A percentile compares a stretch with the other conserved stretches of the same genome.
Evolutionary conservation across 2,113 vertebrate genomes (phyloP).

Genomic region (Oxyruncus cristatus): DNA sequence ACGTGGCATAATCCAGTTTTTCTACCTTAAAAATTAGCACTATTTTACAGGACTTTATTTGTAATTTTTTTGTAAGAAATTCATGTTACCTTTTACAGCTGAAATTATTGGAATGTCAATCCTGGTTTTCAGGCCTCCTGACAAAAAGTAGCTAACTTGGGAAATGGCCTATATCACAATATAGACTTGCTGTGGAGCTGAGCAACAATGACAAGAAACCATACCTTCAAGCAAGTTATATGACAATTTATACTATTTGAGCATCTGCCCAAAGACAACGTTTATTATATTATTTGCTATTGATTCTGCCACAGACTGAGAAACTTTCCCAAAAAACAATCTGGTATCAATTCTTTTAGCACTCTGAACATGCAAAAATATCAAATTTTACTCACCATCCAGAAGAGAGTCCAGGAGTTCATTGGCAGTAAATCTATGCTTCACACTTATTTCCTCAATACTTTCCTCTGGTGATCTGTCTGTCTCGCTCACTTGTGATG

Average conservation of each 20-base stretch:
- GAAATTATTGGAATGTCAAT: background rate
- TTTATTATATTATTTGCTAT: background rate
- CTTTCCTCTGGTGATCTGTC: background rate
- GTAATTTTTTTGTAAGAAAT: background rate
- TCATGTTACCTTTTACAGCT: background rate
- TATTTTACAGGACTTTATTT: background rate
- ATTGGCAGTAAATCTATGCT: background rate
- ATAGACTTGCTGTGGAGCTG: background rate
- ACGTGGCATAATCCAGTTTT: background rate
- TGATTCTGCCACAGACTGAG: background rate
- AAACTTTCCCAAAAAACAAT: background rate
- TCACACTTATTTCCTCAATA: conserved; percentile 1
- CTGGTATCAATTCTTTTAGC: background rate
- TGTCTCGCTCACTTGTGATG: conserved; percentile 35
- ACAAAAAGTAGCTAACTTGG: background rate
- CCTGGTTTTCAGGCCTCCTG: background rate
- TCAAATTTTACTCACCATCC: conserved; percentile 68
- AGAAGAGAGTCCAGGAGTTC: background rate
- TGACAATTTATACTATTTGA: background rate
- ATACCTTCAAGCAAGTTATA: background rate
- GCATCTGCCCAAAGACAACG: background rate
- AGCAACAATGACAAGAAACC: background rate
- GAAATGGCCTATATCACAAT: background rate
- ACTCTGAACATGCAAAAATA: background rate
- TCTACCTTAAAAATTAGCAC: background rate